Evolutionary conservation across 2,797 vertebrate species (phyloP).

Genomic region (Acanthiza pusilla): DNA sequence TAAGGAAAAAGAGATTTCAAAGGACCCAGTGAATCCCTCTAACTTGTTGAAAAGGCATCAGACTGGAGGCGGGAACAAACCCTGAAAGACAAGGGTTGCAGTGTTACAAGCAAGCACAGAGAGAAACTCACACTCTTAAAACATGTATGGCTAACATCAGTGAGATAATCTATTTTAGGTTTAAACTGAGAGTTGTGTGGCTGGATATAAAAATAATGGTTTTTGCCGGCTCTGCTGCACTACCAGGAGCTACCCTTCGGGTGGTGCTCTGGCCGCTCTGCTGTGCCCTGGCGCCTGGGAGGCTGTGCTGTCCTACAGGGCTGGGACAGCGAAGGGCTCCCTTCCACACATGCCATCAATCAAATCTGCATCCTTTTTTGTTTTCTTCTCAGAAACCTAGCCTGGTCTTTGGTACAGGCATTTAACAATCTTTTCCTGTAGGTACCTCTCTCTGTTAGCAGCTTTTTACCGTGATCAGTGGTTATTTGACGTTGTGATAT

Average conservation of each 20-base stretch:
- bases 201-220: background rate
- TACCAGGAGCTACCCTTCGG: background rate
- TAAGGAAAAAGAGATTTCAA: background rate
- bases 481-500: background rate
- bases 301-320: rapidly evolving
- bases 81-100: background rate
- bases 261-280: background rate
- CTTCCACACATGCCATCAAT: background rate
- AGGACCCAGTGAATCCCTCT: background rate
- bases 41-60: background rate
- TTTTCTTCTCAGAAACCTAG: background rate
- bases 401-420: rapidly evolving
- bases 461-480: background rate
- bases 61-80: background rate
- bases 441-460: background rate
- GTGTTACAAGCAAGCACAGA: background rate
- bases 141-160: background rate
- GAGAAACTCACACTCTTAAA: background rate
- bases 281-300: rapidly evolving
- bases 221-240: rapidly evolving
- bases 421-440: background rate
- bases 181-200: background rate
- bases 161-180: background rate
- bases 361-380: too few species aligned
- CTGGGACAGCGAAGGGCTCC: background rate